Evolutionary conservation across 2,113 vertebrate species (phyloP), one percentile per base, ranked within the genome.

Genomic region (Elaphurus davidianus): DNA sequence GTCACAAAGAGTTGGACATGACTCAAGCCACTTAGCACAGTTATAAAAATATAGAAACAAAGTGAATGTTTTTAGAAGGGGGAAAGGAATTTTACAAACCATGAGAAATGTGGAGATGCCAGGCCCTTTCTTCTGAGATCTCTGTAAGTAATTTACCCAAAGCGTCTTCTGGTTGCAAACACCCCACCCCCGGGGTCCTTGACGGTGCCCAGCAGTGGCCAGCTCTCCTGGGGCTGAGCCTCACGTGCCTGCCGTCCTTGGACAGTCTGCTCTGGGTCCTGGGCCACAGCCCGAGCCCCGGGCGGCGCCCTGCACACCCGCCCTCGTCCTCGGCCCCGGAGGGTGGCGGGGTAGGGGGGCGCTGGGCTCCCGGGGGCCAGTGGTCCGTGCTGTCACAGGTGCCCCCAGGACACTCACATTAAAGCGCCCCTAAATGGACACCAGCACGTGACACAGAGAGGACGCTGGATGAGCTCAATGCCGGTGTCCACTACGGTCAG

Each of bases 201-300:
- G 23, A 47, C 23, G 2, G 1, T 6, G 1, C 21, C 36, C 21
- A 7, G 59, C 4, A 2, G 36, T 0, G 0, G 1, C 33, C 21
- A 7, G 50, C 6, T 21, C 36, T 21, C 85, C 13, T 0, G 2
- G 84, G 59, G 0, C 45, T 47, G 45, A 25, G 13, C 19, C 64
- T 7, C 5, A 16, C 2, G 0, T 1, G 21, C 16, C 54, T 10
- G 27, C 3, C 0, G 30, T 6, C 14, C 54, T 0, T 1, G 36
- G 40, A 15, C n/a, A 23, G 10, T 6, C 14, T 17, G 84, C 76
- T 21, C 12, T 4, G 8, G 30, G 30, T 15, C 28, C 55, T 33
- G 45, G 54, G 25, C 59, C 4, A 30, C 50, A 30, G 52, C 47
- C 50, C 33, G 14, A 21, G 30, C 15, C 11, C 3, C 2, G 11